Evolutionary conservation across 2,113 vertebrate genomes (phyloP).

Genomic region (Mustela nigripes): DNA sequence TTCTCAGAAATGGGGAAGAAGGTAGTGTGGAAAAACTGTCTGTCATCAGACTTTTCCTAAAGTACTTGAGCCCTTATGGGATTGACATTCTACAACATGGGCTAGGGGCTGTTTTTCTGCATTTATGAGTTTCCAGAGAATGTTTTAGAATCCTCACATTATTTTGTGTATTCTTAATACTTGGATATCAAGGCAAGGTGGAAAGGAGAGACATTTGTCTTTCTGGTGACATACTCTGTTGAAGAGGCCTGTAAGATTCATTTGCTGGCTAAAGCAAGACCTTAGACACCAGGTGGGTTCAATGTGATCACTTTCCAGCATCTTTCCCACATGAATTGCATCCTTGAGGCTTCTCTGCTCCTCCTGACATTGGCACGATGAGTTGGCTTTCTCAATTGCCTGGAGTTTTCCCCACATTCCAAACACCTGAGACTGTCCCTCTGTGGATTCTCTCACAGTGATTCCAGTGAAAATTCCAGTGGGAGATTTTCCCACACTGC

Average conservation of each 20-base stretch:
- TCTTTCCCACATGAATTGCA: not conserved
- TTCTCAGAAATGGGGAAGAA: not conserved
- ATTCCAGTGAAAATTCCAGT: not conserved
- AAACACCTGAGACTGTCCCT: not conserved
- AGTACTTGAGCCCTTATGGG: not conserved
- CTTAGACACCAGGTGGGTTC: not conserved
- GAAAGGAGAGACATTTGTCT: not conserved
- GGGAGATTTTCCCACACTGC: constrained; percentile 20
- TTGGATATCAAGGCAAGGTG: not conserved
- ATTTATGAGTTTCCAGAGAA: not conserved
- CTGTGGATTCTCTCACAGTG: not conserved
- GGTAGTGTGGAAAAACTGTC: not conserved
- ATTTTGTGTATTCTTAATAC: not conserved
- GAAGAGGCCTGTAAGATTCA: not conserved
- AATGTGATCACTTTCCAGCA: not conserved
- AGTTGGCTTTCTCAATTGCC: not conserved
- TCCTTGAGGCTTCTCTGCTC: not conserved
- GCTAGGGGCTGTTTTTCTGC: not conserved
- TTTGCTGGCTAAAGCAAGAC: not conserved
- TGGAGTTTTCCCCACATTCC: not conserved
- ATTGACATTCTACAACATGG: not conserved
- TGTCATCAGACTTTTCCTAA: not conserved
- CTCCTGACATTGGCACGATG: not conserved
- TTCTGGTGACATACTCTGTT: not conserved
- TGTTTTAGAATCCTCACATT: not conserved